Evolutionary conservation across 1,140 invertebrate genomes (phyloP), one percentile per base, ranked within the genome.

Genomic region (Mesaphorura yosii): DNA sequence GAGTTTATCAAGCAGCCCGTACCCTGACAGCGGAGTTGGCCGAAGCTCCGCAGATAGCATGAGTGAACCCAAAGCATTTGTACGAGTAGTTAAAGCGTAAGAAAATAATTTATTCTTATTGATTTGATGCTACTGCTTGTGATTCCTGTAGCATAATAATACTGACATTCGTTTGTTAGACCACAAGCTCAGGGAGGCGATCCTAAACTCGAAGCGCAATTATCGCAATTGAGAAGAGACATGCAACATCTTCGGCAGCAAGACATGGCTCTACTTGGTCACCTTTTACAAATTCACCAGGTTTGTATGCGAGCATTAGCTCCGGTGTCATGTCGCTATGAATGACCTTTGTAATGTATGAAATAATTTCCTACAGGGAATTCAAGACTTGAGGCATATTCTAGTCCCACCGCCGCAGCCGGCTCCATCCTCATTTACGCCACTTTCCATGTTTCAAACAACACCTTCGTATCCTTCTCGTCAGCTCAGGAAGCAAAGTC

Each of bases 61-160:
- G 28, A 62, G 56, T 14, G 53, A 56, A 34, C 57, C 57, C 42
- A 42, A 57, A 31, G 56, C 60, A n/a, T 62, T 62, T 48, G 60
- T 62, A 19, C 15, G 60, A n/a, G 57, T 58, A 25, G 56, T 62
- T 15, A 62, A 62, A 46, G 58, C 60, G 60, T 62, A 57, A 58
- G 59, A 49, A 5, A 25, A 45, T 22, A n/a, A n/a, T n/a, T n/a
- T n/a, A n/a, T n/a, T 12, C 6, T 42, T 12, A 5, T 5, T 19
- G 22, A n/a, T n/a, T n/a, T n/a, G n/a, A n/a, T n/a, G n/a, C n/a
- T n/a, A n/a, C n/a, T n/a, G n/a, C n/a, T n/a, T n/a, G n/a, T n/a
- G n/a, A n/a, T n/a, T n/a, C n/a, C n/a, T n/a, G n/a, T n/a, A n/a
- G n/a, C n/a, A n/a, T n/a, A n/a, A n/a, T n/a, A n/a, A n/a, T n/a